These are phyloP conservation scores for Trinorchestia longiramus DNA, from an alignment of 1,140 invertebrate genomes.

Conservation along the genomic window DNA sequence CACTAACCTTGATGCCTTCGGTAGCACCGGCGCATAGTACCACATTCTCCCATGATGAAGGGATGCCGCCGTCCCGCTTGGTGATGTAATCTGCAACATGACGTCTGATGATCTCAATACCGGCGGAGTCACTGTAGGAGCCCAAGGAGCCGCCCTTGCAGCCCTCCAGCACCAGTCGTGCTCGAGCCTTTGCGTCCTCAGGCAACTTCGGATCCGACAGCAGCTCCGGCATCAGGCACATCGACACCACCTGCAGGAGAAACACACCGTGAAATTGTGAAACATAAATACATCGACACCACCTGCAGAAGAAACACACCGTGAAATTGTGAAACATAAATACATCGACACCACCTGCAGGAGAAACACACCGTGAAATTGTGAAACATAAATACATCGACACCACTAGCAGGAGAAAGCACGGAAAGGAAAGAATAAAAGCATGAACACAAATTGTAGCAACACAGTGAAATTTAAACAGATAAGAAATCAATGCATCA, in stretches of 20 bases:
- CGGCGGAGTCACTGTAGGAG: conserved; percentile 93
- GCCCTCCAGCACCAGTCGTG: conserved; percentile 79
- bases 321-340: no score
- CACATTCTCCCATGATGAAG: conserved; percentile 4
- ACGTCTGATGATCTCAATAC: conserved; percentile 89
- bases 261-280: no score
- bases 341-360: no score
- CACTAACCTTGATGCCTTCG: conserved; percentile 30
- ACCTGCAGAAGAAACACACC: conserved; percentile 73
- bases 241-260: conserved; percentile 78
- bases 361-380: no score
- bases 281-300: conserved; percentile 72
- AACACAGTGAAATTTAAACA: no score
- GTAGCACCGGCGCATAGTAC: conserved; percentile 27
- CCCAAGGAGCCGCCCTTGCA: conserved; percentile 89
- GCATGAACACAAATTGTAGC: no score
- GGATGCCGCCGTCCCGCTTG: conserved; percentile 79
- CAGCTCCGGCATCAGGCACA: conserved; percentile 83
- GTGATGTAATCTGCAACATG: conserved; percentile 92
- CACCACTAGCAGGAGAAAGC: no score
- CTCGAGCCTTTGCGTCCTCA: conserved; percentile 86
- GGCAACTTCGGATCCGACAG: conserved; percentile 83
- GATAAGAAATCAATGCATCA: no score
- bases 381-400: no score
- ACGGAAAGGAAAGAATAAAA: no score